Base-by-base conservation (phyloP, 1,140 invertebrate species). In the Physella acuta region DNA sequence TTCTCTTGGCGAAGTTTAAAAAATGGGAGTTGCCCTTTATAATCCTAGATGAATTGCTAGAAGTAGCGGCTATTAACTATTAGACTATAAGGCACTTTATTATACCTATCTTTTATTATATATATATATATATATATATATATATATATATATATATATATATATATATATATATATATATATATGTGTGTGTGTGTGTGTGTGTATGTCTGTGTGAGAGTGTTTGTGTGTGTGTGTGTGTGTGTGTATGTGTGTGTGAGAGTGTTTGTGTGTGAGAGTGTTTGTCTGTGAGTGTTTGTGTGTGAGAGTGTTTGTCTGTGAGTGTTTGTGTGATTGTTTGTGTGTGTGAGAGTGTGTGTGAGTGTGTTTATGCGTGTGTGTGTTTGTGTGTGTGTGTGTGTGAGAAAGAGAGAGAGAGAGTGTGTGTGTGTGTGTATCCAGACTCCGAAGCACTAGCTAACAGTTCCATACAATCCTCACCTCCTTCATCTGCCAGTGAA, bases 401-500 rank as follows among this genome's bases (percentile, higher is more conserved):
- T 17, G 8, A 14, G 17, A 60, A 8, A 14, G 8, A 30, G n/a
- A 14, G n/a, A 39, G 17, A 49, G 39, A 39, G 31, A 16, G 2
- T 11, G 16, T 16, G 17, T n/a, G 1, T 17, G 28, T 16, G 0
- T 14, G 26, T 16, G 17, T 1, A 1, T 1, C 26, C 17, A 14
- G 14, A 16, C 0, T 44, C 8, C 20, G 20, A 11, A 20, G 39
- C 20, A 44, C 8, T 44, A 44, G 20, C 20, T 44, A 11, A 11
- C 8, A 11, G 20, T 20, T 44, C 39, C 20, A 8, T 44, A 11
- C 8, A 3, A 59, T 36, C 59, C 61, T 36, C n/a, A 70, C 68
- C 68, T 49, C 61, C 68, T 20, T 60, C 49, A 14, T 70, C 68
- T 0, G 68, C 68, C 31, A 70, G 61, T 16, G 34, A 53, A 30